These are phyloP conservation scores for Drosophila sordidula DNA, from an alignment of 2,888 invertebrate genomes.

Conservation along the genomic window DNA sequence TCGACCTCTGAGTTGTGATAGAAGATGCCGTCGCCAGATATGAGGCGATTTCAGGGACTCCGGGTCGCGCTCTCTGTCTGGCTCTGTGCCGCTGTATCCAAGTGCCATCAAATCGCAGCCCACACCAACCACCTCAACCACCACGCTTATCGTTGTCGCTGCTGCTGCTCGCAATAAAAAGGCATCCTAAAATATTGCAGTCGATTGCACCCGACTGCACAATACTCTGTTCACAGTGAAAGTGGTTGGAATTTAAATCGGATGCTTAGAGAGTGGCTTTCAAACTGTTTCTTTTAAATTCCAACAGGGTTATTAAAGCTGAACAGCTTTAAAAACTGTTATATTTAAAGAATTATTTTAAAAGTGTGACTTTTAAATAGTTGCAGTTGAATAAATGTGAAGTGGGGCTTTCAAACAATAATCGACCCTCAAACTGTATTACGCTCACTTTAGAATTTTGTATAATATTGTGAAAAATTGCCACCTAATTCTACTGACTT, in stretches of 20 bases:
- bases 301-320: background rate
- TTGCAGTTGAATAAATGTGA: no score
- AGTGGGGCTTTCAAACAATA: no score
- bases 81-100: constrained; percentile 16
- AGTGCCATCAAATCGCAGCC: constrained; percentile 57
- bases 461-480: no score
- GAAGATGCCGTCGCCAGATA: constrained; percentile 51
- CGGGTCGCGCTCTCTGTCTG: constrained; percentile 2
- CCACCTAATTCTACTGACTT: no score
- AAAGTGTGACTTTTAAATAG: no score
- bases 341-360: no score
- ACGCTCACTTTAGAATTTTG: no score
- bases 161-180: constrained; percentile 49
- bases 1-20: constrained; percentile 72
- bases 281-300: background rate
- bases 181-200: constrained; percentile 10
- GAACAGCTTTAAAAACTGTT: no score
- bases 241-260: no score
- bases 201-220: background rate
- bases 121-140: constrained; percentile 2
- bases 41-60: constrained; percentile 7
- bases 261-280: background rate
- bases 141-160: constrained; percentile 4
- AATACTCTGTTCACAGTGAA: background rate
- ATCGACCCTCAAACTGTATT: no score